A percentile compares a stretch with the other conserved stretches of the same genome.
Evolutionary conservation across 1,140 invertebrate genomes (phyloP).

Genomic region (Orchesella cincta): DNA sequence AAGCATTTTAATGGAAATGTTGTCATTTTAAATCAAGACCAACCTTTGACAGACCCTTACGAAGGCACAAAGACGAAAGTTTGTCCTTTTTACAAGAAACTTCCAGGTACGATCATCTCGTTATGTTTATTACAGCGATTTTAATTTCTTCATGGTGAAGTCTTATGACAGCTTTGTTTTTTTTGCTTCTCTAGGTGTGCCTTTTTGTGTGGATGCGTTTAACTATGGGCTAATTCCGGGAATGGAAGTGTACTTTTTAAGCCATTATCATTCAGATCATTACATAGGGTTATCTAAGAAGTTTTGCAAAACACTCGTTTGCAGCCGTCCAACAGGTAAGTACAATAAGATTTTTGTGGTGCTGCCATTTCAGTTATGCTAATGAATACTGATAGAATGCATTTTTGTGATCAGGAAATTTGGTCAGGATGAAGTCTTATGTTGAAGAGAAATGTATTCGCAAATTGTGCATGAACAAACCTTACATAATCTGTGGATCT

Average conservation of each 20-base stretch:
- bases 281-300: constrained; percentile 69
- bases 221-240: constrained; percentile 69
- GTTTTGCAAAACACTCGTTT: constrained; percentile 66
- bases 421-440: constrained; percentile 62
- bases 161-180: too few relatives aligned
- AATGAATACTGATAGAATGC: constrained; percentile 34
- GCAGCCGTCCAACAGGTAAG: constrained; percentile 65
- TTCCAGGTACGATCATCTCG: too few relatives aligned
- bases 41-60: neutral
- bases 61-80: constrained; percentile 22
- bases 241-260: constrained; percentile 71
- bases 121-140: too few relatives aligned
- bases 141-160: too few relatives aligned
- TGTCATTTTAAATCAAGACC: neutral
- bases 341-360: constrained; percentile 31
- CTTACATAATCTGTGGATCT: constrained; percentile 62
- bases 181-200: constrained; percentile 67
- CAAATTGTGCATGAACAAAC: constrained; percentile 63
- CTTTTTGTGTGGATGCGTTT: constrained; percentile 76
- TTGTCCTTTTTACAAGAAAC: constrained; percentile 50
- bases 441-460: constrained; percentile 62
- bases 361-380: too few relatives aligned
- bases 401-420: constrained; percentile 57
- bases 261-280: constrained; percentile 78
- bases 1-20: constrained; percentile 33